Evolutionary conservation across 2,888 invertebrate species (phyloP).

Genomic region (Thecocarcelia acutangulata): DNA sequence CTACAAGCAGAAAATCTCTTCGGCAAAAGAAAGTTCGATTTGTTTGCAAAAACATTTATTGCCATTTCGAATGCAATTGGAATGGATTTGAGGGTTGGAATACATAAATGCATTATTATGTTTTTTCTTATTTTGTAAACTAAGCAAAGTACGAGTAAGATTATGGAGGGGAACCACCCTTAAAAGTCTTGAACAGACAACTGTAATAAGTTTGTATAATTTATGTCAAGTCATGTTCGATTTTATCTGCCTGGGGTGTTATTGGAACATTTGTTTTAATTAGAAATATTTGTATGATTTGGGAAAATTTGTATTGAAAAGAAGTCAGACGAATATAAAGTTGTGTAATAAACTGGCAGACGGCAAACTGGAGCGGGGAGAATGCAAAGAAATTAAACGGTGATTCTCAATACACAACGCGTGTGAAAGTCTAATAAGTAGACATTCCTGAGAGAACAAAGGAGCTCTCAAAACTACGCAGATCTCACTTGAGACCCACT

Average conservation of each 20-base stretch:
- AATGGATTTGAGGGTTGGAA: constrained; percentile 33
- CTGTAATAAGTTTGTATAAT: constrained; percentile 41
- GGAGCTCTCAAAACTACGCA: too few relatives aligned
- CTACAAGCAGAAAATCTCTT: constrained; percentile 12
- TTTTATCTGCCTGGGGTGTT: constrained; percentile 43
- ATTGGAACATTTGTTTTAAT: constrained; percentile 58
- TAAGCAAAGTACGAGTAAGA: too few relatives aligned
- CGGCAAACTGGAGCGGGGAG: too few relatives aligned
- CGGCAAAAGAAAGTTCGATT: constrained; percentile 29
- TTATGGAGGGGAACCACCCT: constrained; percentile 25
- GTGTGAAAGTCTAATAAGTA: too few relatives aligned
- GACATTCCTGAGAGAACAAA: too few relatives aligned
- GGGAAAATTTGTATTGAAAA: neutral
- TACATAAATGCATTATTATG: constrained; percentile 10
- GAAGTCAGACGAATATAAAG: constrained; percentile 14
- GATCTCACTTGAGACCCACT: too few relatives aligned
- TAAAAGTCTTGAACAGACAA: neutral
- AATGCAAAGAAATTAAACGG: too few relatives aligned
- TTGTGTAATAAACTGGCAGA: too few relatives aligned
- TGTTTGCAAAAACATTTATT: constrained; percentile 46
- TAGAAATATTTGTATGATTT: constrained; percentile 27
- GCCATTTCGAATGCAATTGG: constrained; percentile 56
- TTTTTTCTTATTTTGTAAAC: neutral
- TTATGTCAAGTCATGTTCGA: constrained; percentile 59
- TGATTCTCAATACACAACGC: too few relatives aligned